A percentile compares a stretch with the other conserved stretches of the same genome.
phyloP scores from a whole-genome alignment of 2,113 vertebrate genomes.

The Cottus gobio region DNA sequence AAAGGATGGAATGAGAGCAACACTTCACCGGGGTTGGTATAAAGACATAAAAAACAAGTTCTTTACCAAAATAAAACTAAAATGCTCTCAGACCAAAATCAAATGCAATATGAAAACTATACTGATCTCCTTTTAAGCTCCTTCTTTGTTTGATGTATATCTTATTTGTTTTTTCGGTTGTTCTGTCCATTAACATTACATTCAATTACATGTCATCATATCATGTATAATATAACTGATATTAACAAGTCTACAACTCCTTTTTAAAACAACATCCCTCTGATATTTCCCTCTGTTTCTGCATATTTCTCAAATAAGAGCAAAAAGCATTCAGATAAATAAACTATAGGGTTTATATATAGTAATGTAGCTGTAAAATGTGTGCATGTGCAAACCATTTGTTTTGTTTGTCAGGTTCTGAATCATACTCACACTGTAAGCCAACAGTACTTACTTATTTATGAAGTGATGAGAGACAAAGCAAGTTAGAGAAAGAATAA shows the following conservation, averaged over 20 bases:
- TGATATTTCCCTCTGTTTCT: too few species aligned
- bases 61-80: conserved; percentile 14
- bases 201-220: neutral
- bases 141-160: neutral
- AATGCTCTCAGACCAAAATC: conserved; percentile 3
- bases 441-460: neutral
- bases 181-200: neutral
- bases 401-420: neutral
- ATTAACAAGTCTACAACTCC: too few species aligned
- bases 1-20: conserved; percentile 24
- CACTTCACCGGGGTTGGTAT: neutral
- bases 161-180: neutral
- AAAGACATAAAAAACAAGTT: neutral
- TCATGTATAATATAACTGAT: neutral
- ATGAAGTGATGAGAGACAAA: neutral
- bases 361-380: neutral
- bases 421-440: neutral
- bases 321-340: neutral
- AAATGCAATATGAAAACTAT: conserved; percentile 16
- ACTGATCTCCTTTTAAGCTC: neutral
- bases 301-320: neutral
- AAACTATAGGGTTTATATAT: neutral
- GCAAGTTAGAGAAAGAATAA: neutral
- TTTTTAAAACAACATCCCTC: too few species aligned
- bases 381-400: neutral